phyloP scores from a whole-genome alignment of 2,888 invertebrate genomes.

The Drosophila neutralis region DNA sequence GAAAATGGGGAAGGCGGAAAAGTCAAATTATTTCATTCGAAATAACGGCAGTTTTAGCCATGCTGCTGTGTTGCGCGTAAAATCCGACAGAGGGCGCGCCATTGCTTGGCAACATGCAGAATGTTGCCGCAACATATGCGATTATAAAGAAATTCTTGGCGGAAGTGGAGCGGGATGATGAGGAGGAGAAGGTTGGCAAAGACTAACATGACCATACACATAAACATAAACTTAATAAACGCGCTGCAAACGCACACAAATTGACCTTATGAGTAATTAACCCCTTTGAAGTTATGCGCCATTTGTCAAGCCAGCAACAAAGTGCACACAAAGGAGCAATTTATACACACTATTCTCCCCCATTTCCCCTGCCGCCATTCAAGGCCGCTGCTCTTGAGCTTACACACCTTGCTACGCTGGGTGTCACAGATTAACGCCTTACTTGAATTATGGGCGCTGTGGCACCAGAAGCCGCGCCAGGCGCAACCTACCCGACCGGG shows the following conservation, averaged over 20 bases:
- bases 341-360: constrained; percentile 10
- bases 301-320: constrained; percentile 65
- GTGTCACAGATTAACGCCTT: constrained; percentile 74
- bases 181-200: neutral
- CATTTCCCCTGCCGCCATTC: neutral
- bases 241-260: constrained; percentile 21
- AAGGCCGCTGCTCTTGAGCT: neutral
- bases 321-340: constrained; percentile 42
- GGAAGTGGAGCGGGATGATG: neutral
- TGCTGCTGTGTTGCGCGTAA: neutral
- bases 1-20: neutral
- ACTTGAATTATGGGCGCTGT: constrained; percentile 65
- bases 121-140: constrained; percentile 42
- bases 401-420: constrained; percentile 43
- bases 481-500: neutral
- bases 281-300: constrained; percentile 52
- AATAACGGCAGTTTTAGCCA: constrained; percentile 1
- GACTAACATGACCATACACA: constrained; percentile 14
- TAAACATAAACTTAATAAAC: constrained; percentile 41
- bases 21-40: neutral
- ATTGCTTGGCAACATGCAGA: neutral
- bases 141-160: neutral
- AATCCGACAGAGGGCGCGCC: constrained; percentile 40
- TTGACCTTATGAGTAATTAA: constrained; percentile 69
- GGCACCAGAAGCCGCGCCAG: constrained; percentile 23